These are phyloP conservation scores for Malurus cyaneus DNA, from an alignment of 2,113 vertebrate genomes.

Conservation along the genomic window DNA sequence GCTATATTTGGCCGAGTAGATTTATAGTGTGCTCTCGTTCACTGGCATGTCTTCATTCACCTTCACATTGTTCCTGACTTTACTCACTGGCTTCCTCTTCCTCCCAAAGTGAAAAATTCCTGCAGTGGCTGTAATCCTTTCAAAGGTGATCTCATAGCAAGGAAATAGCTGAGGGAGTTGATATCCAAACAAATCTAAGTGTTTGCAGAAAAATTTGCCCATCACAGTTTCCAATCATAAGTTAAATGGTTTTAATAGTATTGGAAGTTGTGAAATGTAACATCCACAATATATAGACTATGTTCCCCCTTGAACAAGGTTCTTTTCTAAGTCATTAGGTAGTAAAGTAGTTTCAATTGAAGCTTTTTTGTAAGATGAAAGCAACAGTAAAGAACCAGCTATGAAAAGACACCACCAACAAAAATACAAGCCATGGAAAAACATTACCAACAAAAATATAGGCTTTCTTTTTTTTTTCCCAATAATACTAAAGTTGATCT, in stretches of 20 bases:
- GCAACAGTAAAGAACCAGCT: fast-evolving
- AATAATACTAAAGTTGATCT: not conserved
- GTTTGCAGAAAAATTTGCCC: not conserved
- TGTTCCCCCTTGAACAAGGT: not conserved
- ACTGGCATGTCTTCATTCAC: not conserved
- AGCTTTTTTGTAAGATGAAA: not conserved
- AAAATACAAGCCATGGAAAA: not conserved
- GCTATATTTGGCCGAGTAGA: not conserved
- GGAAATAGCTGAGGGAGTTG: not conserved
- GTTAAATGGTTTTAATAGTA: not conserved
- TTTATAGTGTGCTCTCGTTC: not conserved
- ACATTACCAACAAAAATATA: not conserved
- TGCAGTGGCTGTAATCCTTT: not conserved
- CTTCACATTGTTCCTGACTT: not conserved
- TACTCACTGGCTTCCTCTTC: not conserved
- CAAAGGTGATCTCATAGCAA: not conserved
- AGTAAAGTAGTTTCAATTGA: not conserved
- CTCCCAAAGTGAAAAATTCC: not conserved
- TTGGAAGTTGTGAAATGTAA: not conserved
- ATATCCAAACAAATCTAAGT: not conserved
- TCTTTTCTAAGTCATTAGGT: not conserved
- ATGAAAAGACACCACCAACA: not conserved
- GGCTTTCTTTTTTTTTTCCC: not conserved
- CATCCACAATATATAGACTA: not conserved
- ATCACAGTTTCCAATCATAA: not conserved